A percentile compares a stretch with the other conserved stretches of the same genome.
phyloP scores from a whole-genome alignment of 2,797 vertebrate species.

The Sebastes baramenuke region DNA sequence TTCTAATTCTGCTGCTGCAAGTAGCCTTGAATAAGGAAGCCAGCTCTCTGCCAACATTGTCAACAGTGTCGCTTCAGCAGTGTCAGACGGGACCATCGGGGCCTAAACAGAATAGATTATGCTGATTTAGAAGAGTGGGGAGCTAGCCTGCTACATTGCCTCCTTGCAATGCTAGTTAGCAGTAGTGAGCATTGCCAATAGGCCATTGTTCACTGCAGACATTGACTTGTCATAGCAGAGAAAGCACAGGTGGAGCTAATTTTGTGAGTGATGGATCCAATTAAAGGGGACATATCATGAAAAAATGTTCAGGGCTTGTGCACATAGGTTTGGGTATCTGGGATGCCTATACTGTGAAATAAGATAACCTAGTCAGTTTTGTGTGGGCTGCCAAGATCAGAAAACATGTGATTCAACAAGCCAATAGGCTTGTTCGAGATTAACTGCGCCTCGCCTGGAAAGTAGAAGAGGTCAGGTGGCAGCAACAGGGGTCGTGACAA shows the following conservation, averaged over 20 bases:
- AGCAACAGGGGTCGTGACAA: no score
- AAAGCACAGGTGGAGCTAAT: not conserved
- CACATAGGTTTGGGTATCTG: no score
- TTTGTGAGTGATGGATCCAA: not conserved
- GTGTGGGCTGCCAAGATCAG: no score
- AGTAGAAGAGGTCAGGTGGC: no score
- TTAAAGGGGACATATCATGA: no score
- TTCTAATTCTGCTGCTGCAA: not conserved
- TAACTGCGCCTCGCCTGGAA: no score
- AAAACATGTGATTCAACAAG: no score
- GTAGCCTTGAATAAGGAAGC: not conserved
- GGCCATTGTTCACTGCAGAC: not conserved
- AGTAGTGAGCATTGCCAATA: not conserved
- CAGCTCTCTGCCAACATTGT: not conserved
- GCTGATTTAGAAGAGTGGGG: not conserved
- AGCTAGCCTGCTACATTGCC: not conserved
- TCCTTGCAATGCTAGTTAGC: not conserved
- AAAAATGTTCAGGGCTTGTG: no score
- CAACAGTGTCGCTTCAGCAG: not conserved
- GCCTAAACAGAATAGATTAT: not conserved
- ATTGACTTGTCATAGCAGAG: not conserved
- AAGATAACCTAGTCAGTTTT: no score
- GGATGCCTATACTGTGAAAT: not conserved
- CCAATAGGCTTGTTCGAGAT: no score
- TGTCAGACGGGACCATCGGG: not conserved